Evolutionary conservation across 2,113 vertebrate genomes (phyloP).

Genomic region (Rhinolophus sinicus): DNA sequence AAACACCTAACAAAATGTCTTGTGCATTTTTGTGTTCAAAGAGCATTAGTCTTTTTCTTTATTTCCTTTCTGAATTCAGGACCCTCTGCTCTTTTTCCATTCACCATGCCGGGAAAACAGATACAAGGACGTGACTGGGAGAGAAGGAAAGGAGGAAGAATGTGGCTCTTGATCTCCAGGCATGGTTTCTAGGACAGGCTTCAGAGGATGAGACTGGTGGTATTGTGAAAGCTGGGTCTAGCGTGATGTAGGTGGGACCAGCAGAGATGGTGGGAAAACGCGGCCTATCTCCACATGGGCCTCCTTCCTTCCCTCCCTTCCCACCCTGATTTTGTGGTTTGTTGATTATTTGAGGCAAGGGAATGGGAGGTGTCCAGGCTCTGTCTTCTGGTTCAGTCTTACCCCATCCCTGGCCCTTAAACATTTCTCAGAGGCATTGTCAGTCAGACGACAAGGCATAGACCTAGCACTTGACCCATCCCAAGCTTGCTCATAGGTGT

Average conservation of each 20-base stretch:
- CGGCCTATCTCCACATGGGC: background rate
- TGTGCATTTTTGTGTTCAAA: background rate
- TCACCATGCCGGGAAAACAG: background rate
- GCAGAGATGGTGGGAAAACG: background rate
- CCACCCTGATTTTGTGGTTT: conserved; percentile 19
- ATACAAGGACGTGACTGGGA: conserved; percentile 2
- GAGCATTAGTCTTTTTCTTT: background rate
- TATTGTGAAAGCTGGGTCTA: background rate
- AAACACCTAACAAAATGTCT: background rate
- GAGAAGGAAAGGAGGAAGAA: conserved; percentile 42
- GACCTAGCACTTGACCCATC: conserved; percentile 5
- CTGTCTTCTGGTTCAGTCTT: conserved; percentile 18
- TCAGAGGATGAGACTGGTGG: background rate
- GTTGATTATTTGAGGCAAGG: conserved; percentile 47
- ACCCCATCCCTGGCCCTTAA: background rate
- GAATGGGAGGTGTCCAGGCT: background rate
- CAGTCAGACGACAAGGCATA: background rate
- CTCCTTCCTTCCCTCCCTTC: background rate
- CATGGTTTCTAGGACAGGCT: background rate
- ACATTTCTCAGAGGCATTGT: background rate
- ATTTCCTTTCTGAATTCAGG: background rate
- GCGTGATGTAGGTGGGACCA: background rate
- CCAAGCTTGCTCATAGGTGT: conserved; percentile 31
- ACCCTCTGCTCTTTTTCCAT: background rate
- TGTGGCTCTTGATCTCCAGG: background rate